Conservation (phyloP, 2,797 vertebrate genomes). For the Brachyalestes nurse region DNA sequence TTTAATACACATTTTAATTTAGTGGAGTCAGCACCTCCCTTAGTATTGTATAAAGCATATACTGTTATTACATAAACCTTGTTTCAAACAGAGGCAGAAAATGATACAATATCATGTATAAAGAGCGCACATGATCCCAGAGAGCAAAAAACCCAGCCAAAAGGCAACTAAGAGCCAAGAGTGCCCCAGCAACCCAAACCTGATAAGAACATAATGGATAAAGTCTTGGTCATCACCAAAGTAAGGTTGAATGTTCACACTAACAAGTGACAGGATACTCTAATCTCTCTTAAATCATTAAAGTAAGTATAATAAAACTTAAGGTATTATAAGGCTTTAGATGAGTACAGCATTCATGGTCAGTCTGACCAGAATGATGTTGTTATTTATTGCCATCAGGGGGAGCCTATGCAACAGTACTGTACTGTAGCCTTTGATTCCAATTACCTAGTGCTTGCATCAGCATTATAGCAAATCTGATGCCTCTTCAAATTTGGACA, state of each 20-base stretch:
- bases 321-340: not conserved
- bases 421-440: constrained; percentile 19
- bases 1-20: not conserved
- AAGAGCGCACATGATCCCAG: not conserved
- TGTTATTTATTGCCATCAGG: constrained; percentile 47
- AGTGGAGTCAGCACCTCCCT: not conserved
- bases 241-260: not conserved
- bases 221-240: not conserved
- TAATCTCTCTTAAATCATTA: not conserved
- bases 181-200: constrained; percentile 3
- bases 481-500: not conserved
- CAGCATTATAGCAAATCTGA: constrained; percentile 41
- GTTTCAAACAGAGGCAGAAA: constrained; percentile 18
- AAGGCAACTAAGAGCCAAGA: not conserved
- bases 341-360: not conserved
- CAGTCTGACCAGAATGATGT: constrained; percentile 7
- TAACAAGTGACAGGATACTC: constrained; percentile 31
- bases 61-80: constrained; percentile 16
- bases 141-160: not conserved
- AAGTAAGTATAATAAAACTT: not conserved
- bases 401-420: constrained; percentile 26
- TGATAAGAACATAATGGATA: not conserved
- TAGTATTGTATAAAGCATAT: not conserved
- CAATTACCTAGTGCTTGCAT: constrained; percentile 55
- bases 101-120: not conserved